A percentile compares a stretch with the other conserved stretches of the same genome.
Conservation (phyloP, 2,888 invertebrate genomes). For the Drosophila ustulata region DNA sequence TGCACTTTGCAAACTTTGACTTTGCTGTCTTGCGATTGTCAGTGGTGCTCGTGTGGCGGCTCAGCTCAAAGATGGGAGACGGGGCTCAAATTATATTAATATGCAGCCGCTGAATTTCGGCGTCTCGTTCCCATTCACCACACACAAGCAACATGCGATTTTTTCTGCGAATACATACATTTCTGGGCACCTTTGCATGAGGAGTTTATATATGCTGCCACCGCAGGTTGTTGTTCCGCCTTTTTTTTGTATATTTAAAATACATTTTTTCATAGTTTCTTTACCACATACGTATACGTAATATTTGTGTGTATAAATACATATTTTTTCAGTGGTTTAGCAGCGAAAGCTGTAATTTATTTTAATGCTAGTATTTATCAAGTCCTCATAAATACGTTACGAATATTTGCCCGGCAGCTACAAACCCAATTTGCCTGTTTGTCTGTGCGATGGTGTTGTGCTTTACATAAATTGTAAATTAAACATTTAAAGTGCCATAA, state of each 20-base stretch:
- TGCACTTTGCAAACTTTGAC: conserved; percentile 55
- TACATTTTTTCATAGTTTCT: conserved; percentile 47
- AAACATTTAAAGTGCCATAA: conserved; percentile 77
- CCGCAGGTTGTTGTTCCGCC: conserved; percentile 20
- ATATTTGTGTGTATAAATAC: conserved; percentile 8
- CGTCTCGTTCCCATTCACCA: conserved; percentile 21
- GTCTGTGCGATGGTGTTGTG: conserved; percentile 23
- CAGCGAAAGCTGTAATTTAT: conserved; percentile 83
- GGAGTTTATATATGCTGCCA: conserved; percentile 40
- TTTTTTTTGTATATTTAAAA: conserved; percentile 59
- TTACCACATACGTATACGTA: conserved; percentile 3
- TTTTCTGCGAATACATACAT: background rate
- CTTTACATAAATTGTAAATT: conserved; percentile 75
- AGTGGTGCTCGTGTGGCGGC: conserved; percentile 21
- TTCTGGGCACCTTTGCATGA: conserved; percentile 52
- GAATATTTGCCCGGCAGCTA: conserved; percentile 47
- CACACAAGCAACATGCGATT: conserved; percentile 40
- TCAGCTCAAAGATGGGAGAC: background rate
- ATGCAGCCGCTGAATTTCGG: conserved; percentile 72
- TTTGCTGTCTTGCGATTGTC: conserved; percentile 42
- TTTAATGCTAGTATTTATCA: conserved; percentile 85
- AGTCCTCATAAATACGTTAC: conserved; percentile 69
- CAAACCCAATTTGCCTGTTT: conserved; percentile 22
- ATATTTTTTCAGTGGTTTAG: conserved; percentile 41
- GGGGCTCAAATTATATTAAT: conserved; percentile 81